Evolutionary conservation across 2,113 vertebrate species (phyloP).

Genomic region (Eulacestoma nigropectus): DNA sequence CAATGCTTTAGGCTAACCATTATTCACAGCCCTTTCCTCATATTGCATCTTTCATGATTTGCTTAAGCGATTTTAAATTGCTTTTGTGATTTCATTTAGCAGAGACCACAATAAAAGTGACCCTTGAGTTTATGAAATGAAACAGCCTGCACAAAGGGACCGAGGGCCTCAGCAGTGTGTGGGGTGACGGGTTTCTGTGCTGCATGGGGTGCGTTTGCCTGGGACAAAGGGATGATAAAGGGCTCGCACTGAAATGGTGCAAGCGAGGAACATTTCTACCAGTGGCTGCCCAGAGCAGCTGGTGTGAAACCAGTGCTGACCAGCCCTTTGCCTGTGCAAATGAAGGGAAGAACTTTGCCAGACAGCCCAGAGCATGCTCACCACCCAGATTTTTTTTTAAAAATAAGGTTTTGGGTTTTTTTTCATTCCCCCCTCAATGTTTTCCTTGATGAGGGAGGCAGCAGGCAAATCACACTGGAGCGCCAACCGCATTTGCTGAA

Average conservation of each 20-base stretch:
- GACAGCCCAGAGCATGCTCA: not conserved
- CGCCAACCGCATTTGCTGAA: not conserved
- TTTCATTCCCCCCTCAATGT: not conserved
- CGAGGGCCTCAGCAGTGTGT: slow-evolving; percentile 32
- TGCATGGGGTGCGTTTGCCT: not conserved
- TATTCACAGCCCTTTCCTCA: slow-evolving; percentile 52
- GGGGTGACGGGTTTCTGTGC: not conserved
- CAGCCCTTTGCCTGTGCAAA: not conserved
- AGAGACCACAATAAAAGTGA: slow-evolving; percentile 67
- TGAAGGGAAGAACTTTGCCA: not conserved
- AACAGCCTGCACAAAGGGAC: slow-evolving; percentile 60
- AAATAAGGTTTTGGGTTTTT: not conserved
- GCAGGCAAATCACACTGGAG: not conserved
- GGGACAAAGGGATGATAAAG: slow-evolving; percentile 34
- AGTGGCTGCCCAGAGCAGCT: not conserved
- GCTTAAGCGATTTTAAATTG: slow-evolving; percentile 64
- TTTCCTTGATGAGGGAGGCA: not conserved
- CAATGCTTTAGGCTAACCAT: slow-evolving; percentile 73
- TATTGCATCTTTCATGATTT: slow-evolving; percentile 60
- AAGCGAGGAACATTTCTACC: not conserved
- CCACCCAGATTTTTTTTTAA: not conserved
- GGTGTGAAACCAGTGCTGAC: not conserved
- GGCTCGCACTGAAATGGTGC: not conserved
- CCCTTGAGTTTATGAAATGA: slow-evolving; percentile 69
- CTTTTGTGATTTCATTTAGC: slow-evolving; percentile 60